Percentiles rank a stretch among this genome's conserved stretches.
Conservation (phyloP, 1,140 invertebrate genomes). For the Cepaea nemoralis region DNA sequence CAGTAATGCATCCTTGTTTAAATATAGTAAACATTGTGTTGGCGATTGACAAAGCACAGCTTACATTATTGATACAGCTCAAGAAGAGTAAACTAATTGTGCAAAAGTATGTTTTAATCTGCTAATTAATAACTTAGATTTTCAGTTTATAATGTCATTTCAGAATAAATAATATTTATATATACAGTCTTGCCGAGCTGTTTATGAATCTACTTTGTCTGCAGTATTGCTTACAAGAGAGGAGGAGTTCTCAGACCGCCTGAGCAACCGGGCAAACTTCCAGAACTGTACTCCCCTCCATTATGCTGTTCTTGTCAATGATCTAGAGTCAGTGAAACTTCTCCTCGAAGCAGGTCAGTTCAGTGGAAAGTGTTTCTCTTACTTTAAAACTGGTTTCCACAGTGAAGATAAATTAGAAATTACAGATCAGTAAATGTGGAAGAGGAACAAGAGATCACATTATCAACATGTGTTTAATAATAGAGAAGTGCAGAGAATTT, state of each 20-base stretch:
- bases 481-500: no score
- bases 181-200: background rate
- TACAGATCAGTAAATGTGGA: no score
- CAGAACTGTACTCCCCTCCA: slow-evolving; percentile 89
- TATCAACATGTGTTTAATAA: no score
- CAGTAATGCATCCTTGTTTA: no score
- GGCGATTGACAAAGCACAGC: no score
- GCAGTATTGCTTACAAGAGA: slow-evolving; percentile 80
- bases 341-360: slow-evolving; percentile 69
- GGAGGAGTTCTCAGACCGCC: slow-evolving; percentile 83
- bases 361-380: background rate
- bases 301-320: slow-evolving; percentile 87
- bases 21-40: no score
- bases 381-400: background rate
- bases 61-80: no score
- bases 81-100: no score
- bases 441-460: no score
- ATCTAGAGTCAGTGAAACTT: slow-evolving; percentile 74
- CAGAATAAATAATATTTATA: background rate
- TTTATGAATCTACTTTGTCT: background rate
- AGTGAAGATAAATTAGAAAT: no score
- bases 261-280: slow-evolving; percentile 83
- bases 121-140: background rate
- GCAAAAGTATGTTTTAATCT: no score
- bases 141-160: background rate